Evolutionary conservation across 2,113 vertebrate genomes (phyloP).

Genomic region (Microcebus griseorufus): DNA sequence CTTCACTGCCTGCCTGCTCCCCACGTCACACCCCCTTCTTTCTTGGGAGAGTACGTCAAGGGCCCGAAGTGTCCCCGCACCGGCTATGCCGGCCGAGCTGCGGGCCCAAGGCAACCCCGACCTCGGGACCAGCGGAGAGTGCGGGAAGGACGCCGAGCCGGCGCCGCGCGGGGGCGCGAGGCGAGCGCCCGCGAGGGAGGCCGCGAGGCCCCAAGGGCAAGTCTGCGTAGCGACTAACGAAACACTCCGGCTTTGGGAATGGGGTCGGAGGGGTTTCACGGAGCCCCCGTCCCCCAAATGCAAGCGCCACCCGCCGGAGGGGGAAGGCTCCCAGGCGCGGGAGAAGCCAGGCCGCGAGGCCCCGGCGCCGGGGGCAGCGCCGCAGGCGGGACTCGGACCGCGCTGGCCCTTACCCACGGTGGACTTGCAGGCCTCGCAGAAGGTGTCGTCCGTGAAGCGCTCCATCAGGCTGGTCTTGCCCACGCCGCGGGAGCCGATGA

Average conservation of each 20-base stretch:
- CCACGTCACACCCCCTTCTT: background rate
- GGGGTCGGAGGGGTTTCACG: too few species aligned
- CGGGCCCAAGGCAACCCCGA: background rate
- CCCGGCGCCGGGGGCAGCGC: background rate
- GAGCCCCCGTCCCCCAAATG: background rate
- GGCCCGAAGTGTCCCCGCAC: background rate
- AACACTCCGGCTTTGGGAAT: background rate
- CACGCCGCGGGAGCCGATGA: conserved; percentile 96
- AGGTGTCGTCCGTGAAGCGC: conserved; percentile 97
- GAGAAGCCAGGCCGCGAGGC: background rate
- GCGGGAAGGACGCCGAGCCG: too few species aligned
- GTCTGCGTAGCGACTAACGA: background rate
- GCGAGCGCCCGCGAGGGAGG: too few species aligned
- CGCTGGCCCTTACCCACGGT: conserved; percentile 93
- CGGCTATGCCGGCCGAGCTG: background rate
- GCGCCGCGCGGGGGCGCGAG: background rate
- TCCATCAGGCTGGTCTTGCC: conserved; percentile 99
- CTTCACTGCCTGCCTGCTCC: background rate
- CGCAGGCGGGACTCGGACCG: background rate
- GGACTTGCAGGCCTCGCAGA: conserved; percentile 99
- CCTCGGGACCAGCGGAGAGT: background rate
- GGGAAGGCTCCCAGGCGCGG: background rate
- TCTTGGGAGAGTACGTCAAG: background rate
- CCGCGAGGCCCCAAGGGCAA: background rate
- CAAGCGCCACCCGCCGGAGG: background rate